Percentiles rank a stretch among this genome's conserved stretches.
Evolutionary conservation across 2,797 vertebrate species (phyloP).

Genomic region (Phoxinus dragarum): DNA sequence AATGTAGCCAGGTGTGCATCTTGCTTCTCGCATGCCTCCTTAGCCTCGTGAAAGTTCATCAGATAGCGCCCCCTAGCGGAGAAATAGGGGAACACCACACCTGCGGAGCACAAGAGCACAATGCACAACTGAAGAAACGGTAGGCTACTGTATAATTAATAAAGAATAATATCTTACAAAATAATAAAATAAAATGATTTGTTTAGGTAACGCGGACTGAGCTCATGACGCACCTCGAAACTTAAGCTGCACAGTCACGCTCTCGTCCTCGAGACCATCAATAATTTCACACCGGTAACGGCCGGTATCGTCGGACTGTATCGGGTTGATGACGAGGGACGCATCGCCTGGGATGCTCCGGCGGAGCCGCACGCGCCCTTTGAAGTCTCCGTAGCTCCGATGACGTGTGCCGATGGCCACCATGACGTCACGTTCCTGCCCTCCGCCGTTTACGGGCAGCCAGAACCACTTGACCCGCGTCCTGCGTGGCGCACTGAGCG

Average conservation of each 20-base stretch:
- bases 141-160: not conserved
- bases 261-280: constrained; percentile 92
- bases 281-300: constrained; percentile 93
- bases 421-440: constrained; percentile 84
- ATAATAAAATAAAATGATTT: not conserved
- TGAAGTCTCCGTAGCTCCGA: constrained; percentile 85
- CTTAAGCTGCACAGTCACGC: constrained; percentile 85
- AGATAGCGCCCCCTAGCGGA: constrained; percentile 85
- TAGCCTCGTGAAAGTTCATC: constrained; percentile 85
- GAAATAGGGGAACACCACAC: constrained; percentile 92
- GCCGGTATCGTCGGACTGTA: constrained; percentile 85
- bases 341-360: constrained; percentile 70
- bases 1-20: constrained; percentile 86
- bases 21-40: constrained; percentile 83
- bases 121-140: not conserved
- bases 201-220: not conserved
- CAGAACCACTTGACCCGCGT: constrained; percentile 93
- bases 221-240: constrained; percentile 77
- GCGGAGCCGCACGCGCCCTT: constrained; percentile 81
- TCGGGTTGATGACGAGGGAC: constrained; percentile 83
- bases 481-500: constrained; percentile 70
- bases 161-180: not conserved
- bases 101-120: constrained; percentile 66
- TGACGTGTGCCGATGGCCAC: constrained; percentile 85
- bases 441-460: constrained; percentile 72